A percentile compares a stretch with the other conserved stretches of the same genome.
Evolutionary conservation across 2,113 vertebrate genomes (phyloP).

Genomic region (Melierax canorus): DNA sequence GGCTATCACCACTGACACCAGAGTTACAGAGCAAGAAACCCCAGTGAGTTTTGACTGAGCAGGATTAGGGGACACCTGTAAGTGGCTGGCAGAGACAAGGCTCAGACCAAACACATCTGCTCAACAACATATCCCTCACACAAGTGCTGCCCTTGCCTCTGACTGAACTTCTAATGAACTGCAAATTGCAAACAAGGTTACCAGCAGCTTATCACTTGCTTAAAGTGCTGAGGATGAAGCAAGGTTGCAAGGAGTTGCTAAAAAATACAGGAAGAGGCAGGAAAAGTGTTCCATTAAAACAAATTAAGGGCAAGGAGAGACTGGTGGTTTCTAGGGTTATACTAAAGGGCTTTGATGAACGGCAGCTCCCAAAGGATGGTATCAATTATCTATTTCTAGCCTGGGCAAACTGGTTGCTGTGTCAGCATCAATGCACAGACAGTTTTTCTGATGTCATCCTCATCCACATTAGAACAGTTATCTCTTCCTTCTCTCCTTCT

Average conservation of each 20-base stretch:
- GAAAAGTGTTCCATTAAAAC: neutral
- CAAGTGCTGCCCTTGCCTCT: neutral
- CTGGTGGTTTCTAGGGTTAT: neutral
- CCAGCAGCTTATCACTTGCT: neutral
- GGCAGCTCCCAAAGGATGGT: neutral
- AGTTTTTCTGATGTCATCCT: neutral
- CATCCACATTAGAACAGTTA: neutral
- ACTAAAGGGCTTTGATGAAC: neutral
- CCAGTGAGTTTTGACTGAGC: neutral
- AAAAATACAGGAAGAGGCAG: neutral
- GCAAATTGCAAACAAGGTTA: neutral
- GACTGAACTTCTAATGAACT: neutral
- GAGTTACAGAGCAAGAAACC: neutral
- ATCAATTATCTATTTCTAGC: slow-evolving; percentile 16
- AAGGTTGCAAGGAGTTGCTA: neutral
- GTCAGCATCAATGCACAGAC: neutral
- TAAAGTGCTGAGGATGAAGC: neutral
- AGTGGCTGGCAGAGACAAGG: neutral
- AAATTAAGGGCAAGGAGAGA: neutral
- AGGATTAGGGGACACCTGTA: neutral
- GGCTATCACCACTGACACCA: neutral
- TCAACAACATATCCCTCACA: neutral
- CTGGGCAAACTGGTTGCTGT: neutral
- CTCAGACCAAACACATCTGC: neutral
- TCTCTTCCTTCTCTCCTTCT: neutral